Base-by-base conservation (phyloP, 1,140 invertebrate species). In the Periplaneta americana region DNA sequence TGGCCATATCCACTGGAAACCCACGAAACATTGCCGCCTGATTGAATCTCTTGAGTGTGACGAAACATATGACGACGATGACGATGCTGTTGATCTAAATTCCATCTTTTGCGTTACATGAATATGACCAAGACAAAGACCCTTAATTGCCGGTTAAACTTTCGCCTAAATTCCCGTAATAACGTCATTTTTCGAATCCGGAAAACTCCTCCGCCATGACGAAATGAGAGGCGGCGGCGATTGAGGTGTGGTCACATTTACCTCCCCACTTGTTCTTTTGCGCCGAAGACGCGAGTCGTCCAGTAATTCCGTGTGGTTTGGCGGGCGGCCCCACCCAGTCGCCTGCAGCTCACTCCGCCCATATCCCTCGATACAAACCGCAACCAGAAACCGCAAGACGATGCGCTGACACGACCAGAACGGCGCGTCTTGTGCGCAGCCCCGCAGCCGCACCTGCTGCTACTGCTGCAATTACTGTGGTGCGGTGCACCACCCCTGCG, bases 301-400 rank as follows among this genome's bases (percentile, higher is more conserved):
- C 48, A 66, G 48, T 66, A 66, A 66, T 66, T 66, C n/a, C 22
- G 48, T 66, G 48, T 66, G 48, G 48, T 66, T 66, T 66, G 48
- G 48, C 8, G 28, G 22, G 28, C 4, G 22, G 31, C n/a, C 75
- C 75, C 31, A 77, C 75, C 75, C 75, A 77, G 22, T 13, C 5
- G 33, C 22, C 33, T 31, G 33, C 75, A n/a, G 15, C 75, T 22
- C 75, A 77, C 75, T 31, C 33, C 75, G 75, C 75, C 75, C 75
- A 77, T 34, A 77, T 33, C 75, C 33, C 75, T 33, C 28, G 48
- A 66, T 66, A 66, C 48, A 66, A 66, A 66, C 48, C 48, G 48
- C 48, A 66, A 66, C 22, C 48, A n/a, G n/a, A 66, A 77, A 77
- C 75, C 75, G 15, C 75, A 77, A 77, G 75, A 77, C 31, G 75